These are phyloP conservation scores for Chromoteleia sp. DNA, from an alignment of 2,888 invertebrate genomes.

Conservation along the genomic window DNA sequence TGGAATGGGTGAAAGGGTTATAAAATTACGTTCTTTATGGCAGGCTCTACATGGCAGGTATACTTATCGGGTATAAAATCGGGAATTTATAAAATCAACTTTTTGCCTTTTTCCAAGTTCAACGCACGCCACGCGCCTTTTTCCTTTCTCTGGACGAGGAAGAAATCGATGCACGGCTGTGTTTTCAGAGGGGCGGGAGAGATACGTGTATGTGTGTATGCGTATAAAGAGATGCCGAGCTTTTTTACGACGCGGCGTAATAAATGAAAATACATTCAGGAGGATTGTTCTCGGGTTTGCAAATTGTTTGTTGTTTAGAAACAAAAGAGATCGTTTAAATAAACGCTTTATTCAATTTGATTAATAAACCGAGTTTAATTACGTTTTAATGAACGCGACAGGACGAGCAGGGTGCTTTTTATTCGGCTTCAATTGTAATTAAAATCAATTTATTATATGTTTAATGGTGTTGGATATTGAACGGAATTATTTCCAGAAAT, in stretches of 20 bases:
- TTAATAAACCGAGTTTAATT: neutral
- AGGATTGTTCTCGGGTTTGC: conserved; percentile 9
- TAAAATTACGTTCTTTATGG: conserved; percentile 46
- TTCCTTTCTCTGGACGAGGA: conserved; percentile 58
- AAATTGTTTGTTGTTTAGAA: conserved; percentile 17
- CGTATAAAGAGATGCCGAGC: conserved; percentile 33
- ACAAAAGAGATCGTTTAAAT: neutral
- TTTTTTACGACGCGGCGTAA: conserved; percentile 4
- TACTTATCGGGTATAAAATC: conserved; percentile 53
- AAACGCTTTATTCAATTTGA: conserved; percentile 2
- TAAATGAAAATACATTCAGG: conserved; percentile 33
- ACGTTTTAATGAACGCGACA: neutral
- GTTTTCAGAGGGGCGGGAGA: conserved; percentile 7
- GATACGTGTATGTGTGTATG: conserved; percentile 10
- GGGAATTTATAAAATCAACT: conserved; percentile 55
- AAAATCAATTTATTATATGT: too few relatives aligned
- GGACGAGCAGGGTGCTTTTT: neutral
- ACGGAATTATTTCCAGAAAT: too few relatives aligned
- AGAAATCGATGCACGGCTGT: conserved; percentile 66
- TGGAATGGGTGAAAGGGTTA: conserved; percentile 33
- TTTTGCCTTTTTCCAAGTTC: conserved; percentile 51
- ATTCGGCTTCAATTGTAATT: neutral
- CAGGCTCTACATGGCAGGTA: conserved; percentile 33
- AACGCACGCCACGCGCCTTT: conserved; percentile 55
- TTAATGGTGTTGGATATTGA: too few relatives aligned